Evolutionary conservation across 2,113 vertebrate genomes (phyloP), one percentile per base, ranked within the genome.

Genomic region (Bos javanicus): DNA sequence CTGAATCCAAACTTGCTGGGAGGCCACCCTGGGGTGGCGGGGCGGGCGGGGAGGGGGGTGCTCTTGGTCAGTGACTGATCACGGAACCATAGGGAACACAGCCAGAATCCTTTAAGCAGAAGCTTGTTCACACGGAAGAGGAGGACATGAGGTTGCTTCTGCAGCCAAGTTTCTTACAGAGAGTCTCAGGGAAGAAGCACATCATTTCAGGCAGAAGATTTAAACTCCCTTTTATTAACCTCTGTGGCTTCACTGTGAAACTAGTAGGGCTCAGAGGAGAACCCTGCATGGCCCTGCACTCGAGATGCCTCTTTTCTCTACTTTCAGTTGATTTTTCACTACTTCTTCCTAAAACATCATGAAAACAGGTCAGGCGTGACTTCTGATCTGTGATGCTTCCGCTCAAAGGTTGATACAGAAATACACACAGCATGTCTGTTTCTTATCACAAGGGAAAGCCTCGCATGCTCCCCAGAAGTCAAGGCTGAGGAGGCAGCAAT

Each of bases 171-270:
- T 62, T 97, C 88, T 86, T 89, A 21, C 0, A 56, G 30, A 39
- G 89, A n/a, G 21, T 57, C 54, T 83, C 1, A 2, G 48, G 36
- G 30, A 96, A 89, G 81, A 94, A 95, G 64, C 54, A 2, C 30
- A 62, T 81, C 54, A n/a, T 80, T 94, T 94, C 43, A 92, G 88
- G 54, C 62, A 95, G 92, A 95, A 97, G 86, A 91, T 80, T 97
- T 94, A 94, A 95, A 96, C 50, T 90, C 25, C 4, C 81, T 96
- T 94, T 85, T 90, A 97, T 88, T 97, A 97, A 95, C 88, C 88
- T 97, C 60, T 82, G 60, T 83, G 71, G 52, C 89, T 97, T 96
- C 33, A 36, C 54, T 64, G 15, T 54, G 82, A 96, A 91, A 96
- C 57, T 12, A 46, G 56, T 6, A 36, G 33, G 56, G 30, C 64